phyloP scores from a whole-genome alignment of 2,888 invertebrate genomes.

The Tetranychus truncatus region DNA sequence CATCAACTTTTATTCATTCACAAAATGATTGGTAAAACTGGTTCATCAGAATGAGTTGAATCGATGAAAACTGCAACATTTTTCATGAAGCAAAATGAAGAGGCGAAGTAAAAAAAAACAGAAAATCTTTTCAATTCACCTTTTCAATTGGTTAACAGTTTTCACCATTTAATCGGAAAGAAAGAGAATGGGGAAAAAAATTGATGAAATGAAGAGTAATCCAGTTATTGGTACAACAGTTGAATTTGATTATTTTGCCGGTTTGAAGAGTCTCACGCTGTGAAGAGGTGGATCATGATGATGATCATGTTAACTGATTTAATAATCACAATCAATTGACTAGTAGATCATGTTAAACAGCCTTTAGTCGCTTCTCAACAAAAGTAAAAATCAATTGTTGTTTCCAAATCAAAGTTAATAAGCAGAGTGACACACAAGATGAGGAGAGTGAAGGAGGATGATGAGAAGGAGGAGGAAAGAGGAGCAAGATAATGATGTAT shows the following conservation, averaged over 20 bases:
- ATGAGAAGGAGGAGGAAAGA: neutral
- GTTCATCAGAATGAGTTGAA: too few species aligned
- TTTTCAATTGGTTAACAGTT: neutral
- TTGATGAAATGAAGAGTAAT: neutral
- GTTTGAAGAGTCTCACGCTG: neutral
- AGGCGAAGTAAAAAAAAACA: neutral
- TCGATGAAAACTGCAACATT: too few species aligned
- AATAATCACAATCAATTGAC: neutral
- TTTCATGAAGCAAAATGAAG: too few species aligned
- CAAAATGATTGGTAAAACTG: too few species aligned
- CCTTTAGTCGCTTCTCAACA: too few species aligned
- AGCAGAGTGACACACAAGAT: neutral
- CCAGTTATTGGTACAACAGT: too few species aligned
- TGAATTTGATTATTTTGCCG: too few species aligned
- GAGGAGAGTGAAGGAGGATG: neutral
- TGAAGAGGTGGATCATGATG: neutral
- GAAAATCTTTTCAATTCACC: neutral
- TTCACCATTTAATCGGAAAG: neutral
- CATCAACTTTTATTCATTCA: too few species aligned
- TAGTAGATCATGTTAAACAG: too few species aligned
- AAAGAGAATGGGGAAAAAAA: neutral
- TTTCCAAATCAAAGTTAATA: neutral
- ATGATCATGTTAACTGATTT: neutral
- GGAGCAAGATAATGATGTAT: neutral
- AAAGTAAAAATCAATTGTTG: neutral